phyloP scores from a whole-genome alignment of 2,888 invertebrate genomes.

The Ochropleura plecta region DNA sequence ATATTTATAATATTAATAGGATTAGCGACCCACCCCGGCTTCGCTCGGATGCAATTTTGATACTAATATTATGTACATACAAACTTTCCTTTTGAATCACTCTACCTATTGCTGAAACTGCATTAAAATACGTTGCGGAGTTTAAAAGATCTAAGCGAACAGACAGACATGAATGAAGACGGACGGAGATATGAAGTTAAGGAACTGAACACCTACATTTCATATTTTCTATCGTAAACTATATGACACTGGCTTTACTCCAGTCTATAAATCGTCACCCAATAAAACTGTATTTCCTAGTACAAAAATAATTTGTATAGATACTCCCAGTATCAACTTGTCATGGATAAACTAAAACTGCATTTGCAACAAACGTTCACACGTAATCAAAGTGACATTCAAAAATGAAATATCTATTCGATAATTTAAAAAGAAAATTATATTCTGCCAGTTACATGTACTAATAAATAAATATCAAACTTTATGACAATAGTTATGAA shows the following conservation, averaged over 20 bases:
- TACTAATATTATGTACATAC: too few relatives aligned
- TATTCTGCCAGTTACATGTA: constrained; percentile 3
- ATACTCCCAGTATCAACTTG: constrained; percentile 39
- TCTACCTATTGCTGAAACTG: too few relatives aligned
- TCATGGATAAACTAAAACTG: constrained; percentile 29
- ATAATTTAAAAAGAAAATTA: constrained; percentile 21
- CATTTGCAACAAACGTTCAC: constrained; percentile 40
- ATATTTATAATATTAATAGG: too few relatives aligned
- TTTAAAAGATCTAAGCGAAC: too few relatives aligned
- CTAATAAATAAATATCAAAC: constrained; percentile 24
- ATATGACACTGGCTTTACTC: constrained; percentile 50
- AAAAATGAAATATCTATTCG: constrained; percentile 18
- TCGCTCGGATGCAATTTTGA: too few relatives aligned
- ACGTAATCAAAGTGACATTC: constrained; percentile 37
- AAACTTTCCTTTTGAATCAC: too few relatives aligned
- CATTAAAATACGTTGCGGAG: too few relatives aligned
- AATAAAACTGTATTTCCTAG: constrained; percentile 38
- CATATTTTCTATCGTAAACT: constrained; percentile 14
- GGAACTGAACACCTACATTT: constrained; percentile 8
- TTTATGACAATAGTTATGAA: constrained; percentile 24
- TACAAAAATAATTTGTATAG: constrained; percentile 35
- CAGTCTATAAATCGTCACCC: constrained; percentile 41
- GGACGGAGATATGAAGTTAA: constrained; percentile 1
- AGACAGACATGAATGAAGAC: too few relatives aligned
- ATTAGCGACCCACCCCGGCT: too few relatives aligned